phyloP scores from a whole-genome alignment of 2,797 vertebrate species.

The Gadopsis bispinosus region DNA sequence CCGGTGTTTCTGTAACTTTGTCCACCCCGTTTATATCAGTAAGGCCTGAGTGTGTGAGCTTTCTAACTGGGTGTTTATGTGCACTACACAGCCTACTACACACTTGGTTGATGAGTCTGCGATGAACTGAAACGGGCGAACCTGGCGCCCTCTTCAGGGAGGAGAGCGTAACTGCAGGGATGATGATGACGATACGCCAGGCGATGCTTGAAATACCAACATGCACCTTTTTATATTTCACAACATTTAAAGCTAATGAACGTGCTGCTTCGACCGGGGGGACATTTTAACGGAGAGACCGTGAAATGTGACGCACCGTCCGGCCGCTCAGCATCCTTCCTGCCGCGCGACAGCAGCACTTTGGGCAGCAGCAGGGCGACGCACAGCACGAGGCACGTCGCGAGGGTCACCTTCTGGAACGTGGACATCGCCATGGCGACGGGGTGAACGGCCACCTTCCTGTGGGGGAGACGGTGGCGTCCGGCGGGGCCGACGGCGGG shows the following conservation, averaged over 20 bases:
- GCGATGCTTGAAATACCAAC: not conserved
- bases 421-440: conserved; percentile 84
- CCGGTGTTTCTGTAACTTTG: not conserved
- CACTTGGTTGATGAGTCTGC: not conserved
- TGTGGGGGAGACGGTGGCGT: fast-evolving
- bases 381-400: conserved; percentile 90
- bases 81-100: not conserved
- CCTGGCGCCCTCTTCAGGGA: conserved; percentile 67
- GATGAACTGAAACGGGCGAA: not conserved
- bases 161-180: conserved; percentile 52
- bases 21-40: not conserved
- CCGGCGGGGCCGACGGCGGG: not conserved
- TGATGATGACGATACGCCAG: not conserved
- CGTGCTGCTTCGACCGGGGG: fast-evolving
- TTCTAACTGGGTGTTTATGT: not conserved
- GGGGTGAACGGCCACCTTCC: not conserved
- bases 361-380: conserved; percentile 91
- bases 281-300: not conserved
- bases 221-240: not conserved
- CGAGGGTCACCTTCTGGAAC: conserved; percentile 88
- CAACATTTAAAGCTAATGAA: fast-evolving
- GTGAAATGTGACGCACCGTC: conserved; percentile 84
- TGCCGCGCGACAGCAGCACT: conserved; percentile 86
- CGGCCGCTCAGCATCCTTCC: conserved; percentile 76
- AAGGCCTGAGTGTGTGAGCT: not conserved